Base-by-base conservation (phyloP, 2,797 vertebrate genomes). In the Peromyscus eremicus region DNA sequence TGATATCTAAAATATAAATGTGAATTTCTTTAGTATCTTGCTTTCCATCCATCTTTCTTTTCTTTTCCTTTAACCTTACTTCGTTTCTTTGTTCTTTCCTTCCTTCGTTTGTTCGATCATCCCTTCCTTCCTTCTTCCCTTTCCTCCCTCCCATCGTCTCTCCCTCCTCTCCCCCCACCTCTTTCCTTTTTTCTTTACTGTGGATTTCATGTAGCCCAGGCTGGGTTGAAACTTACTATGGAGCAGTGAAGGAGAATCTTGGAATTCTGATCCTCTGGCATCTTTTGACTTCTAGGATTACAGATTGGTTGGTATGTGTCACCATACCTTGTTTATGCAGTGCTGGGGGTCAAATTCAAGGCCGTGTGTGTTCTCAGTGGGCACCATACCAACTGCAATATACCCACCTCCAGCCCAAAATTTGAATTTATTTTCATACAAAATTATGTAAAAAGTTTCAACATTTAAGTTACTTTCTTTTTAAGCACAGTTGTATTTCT, bases 401-500 rank as follows among this genome's bases (percentile, higher is more conserved):
- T 55, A 57, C n/a, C 49, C 10, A n/a, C 43, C 64, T 52, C 3
- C 11, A 40, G 71, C 23, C n/a, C 7, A 90, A 88, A 89, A 55
- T 79, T 70, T 92, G 11, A 85, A 83, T 92, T 14, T 66, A 60
- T 83, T 94, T 81, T 93, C 40, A 94, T 80, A 32, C 89, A 83
- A 77, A 83, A 80, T 32, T 88, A 68, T 80, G 6, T 60, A 85
- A 85, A 88, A 88, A 85, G 6, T 55, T 46, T 52, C 82, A 83
- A 87, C 8, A 90, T 19, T 55, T 43, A 86, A 83, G 77, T 92
- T 88, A 93, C 70, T 96, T 95, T 93, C 21, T 86, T 79, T 93
- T 87, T 40, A 92, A 91, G 76, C 3, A 37, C 55, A 89, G n/a
- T 81, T 73, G n/a, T 83, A 62, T 76, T 92, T 73, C 19, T 87